Conservation (phyloP, 2,888 invertebrate genomes). For the Colostygia pectinataria region DNA sequence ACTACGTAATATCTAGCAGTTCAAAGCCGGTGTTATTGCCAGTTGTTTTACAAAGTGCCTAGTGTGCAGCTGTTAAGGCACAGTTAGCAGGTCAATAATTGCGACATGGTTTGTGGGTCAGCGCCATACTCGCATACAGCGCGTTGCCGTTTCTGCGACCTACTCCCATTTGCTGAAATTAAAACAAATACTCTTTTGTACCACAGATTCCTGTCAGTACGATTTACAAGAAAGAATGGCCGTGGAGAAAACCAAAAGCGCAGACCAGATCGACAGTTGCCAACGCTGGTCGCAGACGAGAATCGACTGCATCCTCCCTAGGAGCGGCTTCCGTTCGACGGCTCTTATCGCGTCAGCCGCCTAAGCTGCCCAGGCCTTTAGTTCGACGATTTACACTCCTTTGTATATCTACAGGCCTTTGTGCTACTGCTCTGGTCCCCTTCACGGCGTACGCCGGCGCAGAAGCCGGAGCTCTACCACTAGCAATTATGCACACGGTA, state of each 20-base stretch:
- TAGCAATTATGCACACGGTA: conserved; percentile 84
- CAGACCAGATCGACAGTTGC: conserved; percentile 45
- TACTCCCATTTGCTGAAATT: no score
- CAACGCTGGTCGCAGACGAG: conserved; percentile 77
- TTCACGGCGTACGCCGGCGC: conserved; percentile 77
- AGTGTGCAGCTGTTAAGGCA: no score
- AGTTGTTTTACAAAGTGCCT: no score
- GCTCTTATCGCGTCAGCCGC: conserved; percentile 82
- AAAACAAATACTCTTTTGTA: conserved; percentile 4
- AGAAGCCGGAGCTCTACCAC: conserved; percentile 84
- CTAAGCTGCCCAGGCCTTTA: conserved; percentile 76
- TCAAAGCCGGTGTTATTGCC: no score
- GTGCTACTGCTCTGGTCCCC: conserved; percentile 86
- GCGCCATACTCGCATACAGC: no score
- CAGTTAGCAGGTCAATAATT: no score
- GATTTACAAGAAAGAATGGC: conserved; percentile 76
- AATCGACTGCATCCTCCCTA: conserved; percentile 88
- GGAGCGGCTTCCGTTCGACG: conserved; percentile 90
- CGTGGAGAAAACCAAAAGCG: conserved; percentile 68
- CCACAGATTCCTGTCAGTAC: conserved; percentile 70
- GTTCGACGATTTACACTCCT: conserved; percentile 78
- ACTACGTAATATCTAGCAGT: no score
- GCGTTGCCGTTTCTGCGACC: no score
- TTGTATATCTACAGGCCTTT: conserved; percentile 83
- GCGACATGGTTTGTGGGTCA: no score